Percentiles rank a stretch among this genome's conserved stretches.
These are phyloP conservation scores for Menura novaehollandiae DNA, from an alignment of 2,113 vertebrate genomes.

Conservation along the genomic window DNA sequence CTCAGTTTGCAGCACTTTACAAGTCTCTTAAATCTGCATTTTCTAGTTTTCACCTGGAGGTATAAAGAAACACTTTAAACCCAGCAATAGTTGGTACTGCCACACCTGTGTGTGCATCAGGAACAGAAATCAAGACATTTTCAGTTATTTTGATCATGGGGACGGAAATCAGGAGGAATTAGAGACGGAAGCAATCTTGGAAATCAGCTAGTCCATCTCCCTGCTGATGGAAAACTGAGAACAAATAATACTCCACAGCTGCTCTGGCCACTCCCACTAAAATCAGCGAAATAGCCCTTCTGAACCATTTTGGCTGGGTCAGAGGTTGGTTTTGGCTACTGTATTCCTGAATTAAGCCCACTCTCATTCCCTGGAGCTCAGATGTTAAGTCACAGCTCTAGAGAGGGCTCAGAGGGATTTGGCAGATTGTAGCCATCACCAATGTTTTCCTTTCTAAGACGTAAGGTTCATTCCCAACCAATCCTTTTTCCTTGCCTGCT, in stretches of 20 bases:
- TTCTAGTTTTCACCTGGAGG: constrained; percentile 36
- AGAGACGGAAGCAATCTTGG: background rate
- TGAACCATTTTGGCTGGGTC: background rate
- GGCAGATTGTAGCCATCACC: background rate
- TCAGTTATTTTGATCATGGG: background rate
- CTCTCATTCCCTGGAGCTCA: background rate
- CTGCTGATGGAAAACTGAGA: background rate
- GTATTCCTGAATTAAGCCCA: background rate
- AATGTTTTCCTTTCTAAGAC: background rate
- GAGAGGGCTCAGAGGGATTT: background rate
- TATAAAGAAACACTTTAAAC: constrained; percentile 16
- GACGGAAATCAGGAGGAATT: background rate
- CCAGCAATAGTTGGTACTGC: background rate
- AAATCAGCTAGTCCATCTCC: background rate
- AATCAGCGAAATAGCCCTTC: background rate
- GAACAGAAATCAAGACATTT: background rate
- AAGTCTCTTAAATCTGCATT: constrained; percentile 10
- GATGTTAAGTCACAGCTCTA: background rate
- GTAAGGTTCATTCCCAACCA: background rate
- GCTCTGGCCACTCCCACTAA: background rate
- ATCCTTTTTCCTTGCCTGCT: background rate
- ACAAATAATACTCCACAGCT: background rate
- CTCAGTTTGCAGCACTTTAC: background rate
- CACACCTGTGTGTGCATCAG: background rate
- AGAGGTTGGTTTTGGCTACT: background rate